A percentile compares a stretch with the other conserved stretches of the same genome.
Evolutionary conservation across 2,797 vertebrate genomes (phyloP).

Genomic region (Enoplosus armatus): DNA sequence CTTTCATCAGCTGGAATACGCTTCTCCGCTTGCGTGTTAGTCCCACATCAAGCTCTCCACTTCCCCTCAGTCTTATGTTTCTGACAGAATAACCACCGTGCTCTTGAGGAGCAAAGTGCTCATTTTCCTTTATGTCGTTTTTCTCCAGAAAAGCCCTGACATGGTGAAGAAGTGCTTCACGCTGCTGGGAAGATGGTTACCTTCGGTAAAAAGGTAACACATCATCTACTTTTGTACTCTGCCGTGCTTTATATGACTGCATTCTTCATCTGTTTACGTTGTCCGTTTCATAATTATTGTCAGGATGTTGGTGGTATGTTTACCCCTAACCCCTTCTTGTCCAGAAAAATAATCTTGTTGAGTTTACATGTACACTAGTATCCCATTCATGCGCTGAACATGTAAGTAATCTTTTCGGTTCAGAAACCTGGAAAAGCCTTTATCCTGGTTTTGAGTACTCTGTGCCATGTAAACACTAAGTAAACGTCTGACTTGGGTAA

Average conservation of each 20-base stretch:
- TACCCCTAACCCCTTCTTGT: background rate
- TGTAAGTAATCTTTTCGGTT: background rate
- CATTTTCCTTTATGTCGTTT: slow-evolving; percentile 50
- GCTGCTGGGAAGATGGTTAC: slow-evolving; percentile 3
- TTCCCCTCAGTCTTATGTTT: slow-evolving; percentile 60
- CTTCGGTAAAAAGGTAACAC: background rate
- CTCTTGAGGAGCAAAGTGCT: slow-evolving; percentile 56
- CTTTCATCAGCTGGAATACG: slow-evolving; percentile 67
- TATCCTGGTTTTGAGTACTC: background rate
- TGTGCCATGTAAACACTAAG: background rate
- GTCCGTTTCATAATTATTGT: background rate
- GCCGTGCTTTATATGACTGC: background rate
- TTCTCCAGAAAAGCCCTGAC: slow-evolving; percentile 34
- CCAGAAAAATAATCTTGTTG: background rate
- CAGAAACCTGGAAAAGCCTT: background rate
- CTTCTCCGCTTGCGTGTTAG: slow-evolving; percentile 50
- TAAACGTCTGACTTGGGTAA: background rate
- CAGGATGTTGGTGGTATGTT: background rate
- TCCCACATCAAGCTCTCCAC: slow-evolving; percentile 57
- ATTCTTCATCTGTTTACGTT: background rate
- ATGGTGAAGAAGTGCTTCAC: slow-evolving; percentile 12
- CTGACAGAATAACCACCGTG: slow-evolving; percentile 66
- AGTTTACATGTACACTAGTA: background rate
- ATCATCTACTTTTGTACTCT: background rate
- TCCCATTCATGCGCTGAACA: background rate